phyloP scores from a whole-genome alignment of 92 coral and sea anemone genomes.

The Bergia puertoricense region DNA sequence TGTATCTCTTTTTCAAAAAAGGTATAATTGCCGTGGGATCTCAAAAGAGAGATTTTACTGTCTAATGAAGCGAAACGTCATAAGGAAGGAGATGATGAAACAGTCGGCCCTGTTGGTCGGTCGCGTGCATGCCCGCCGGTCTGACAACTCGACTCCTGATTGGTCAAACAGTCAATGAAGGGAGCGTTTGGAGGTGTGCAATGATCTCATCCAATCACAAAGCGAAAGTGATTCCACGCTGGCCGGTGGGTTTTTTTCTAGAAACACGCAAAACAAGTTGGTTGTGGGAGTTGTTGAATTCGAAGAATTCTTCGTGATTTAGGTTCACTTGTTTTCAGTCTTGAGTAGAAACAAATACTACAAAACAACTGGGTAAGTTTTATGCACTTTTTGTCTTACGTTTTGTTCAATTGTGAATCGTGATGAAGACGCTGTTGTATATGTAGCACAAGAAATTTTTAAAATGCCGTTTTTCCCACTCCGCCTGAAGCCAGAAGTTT shows the following conservation, averaged over 20 bases:
- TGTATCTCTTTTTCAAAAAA: too few relatives aligned
- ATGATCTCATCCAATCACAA: conserved; percentile 36
- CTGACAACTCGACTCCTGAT: conserved; percentile 10
- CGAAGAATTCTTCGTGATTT: background rate
- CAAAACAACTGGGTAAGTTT: background rate
- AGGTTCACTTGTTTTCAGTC: background rate
- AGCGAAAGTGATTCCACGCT: conserved; percentile 20
- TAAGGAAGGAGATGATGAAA: too few relatives aligned
- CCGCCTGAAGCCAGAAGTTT: background rate
- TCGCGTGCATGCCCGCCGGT: too few relatives aligned
- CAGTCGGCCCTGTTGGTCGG: too few relatives aligned
- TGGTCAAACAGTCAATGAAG: conserved; percentile 34
- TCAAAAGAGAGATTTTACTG: too few relatives aligned
- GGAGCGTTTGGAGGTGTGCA: conserved; percentile 45
- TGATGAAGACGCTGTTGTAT: background rate
- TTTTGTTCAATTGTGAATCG: background rate
- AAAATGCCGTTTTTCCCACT: background rate
- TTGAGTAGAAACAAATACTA: background rate
- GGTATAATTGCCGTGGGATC: too few relatives aligned
- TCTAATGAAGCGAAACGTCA: too few relatives aligned
- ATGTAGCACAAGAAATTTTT: background rate
- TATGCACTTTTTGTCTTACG: background rate
- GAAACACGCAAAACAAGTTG: background rate
- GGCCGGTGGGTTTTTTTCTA: background rate
- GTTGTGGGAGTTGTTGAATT: background rate